These are phyloP conservation scores for Saccostrea glomerata DNA, from an alignment of 1,140 invertebrate genomes.

Conservation along the genomic window DNA sequence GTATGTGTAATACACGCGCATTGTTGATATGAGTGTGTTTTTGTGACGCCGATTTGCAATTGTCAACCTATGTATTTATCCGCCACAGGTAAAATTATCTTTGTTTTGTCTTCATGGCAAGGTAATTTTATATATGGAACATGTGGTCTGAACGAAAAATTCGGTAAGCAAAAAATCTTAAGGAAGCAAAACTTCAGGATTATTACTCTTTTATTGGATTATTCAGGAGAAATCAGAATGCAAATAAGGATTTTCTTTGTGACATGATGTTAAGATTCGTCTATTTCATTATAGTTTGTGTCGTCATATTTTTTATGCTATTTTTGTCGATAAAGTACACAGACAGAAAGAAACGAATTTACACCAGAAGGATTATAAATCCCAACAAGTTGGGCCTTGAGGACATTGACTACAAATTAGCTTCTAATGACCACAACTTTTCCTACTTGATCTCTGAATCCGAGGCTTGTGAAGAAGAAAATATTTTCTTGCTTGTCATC, in stretches of 20 bases:
- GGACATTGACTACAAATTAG: not conserved
- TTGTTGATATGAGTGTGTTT: slow-evolving; percentile 13
- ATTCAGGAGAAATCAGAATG: not conserved
- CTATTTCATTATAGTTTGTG: not conserved
- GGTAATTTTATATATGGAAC: not conserved
- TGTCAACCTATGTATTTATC: not conserved
- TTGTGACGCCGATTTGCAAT: not conserved
- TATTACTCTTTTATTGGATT: not conserved
- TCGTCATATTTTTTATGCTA: not conserved
- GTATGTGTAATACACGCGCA: not conserved
- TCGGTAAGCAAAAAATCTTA: not conserved
- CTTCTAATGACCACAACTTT: slow-evolving; percentile 39
- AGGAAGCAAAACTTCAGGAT: not conserved
- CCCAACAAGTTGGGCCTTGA: not conserved
- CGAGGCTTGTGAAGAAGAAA: not conserved
- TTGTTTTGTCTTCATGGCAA: not conserved
- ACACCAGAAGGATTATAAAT: not conserved
- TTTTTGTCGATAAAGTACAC: not conserved
- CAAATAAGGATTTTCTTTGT: not conserved
- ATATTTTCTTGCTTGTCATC: slow-evolving; percentile 46
- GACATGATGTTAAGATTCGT: not conserved
- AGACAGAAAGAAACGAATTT: not conserved
- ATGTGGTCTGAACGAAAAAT: not conserved
- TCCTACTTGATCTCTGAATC: slow-evolving; percentile 41
- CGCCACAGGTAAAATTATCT: not conserved